Percentiles rank a stretch among this genome's conserved stretches.
These are phyloP conservation scores for Octomys mimax DNA, from an alignment of 2,797 vertebrate genomes.

Conservation along the genomic window DNA sequence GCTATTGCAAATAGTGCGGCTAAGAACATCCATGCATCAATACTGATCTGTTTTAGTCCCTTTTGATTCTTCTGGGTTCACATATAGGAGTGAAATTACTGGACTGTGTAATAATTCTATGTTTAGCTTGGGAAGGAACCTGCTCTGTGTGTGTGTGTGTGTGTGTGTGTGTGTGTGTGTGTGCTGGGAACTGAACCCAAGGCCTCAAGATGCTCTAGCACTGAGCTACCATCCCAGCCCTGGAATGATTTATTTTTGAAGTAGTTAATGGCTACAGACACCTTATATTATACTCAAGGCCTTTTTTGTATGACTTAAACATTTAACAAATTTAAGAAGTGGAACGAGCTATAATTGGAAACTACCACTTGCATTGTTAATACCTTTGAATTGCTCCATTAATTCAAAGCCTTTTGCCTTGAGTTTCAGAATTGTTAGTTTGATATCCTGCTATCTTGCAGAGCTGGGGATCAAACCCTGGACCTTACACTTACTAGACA, in stretches of 20 bases:
- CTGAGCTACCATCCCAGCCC: not conserved
- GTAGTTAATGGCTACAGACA: not conserved
- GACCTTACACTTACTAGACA: not conserved
- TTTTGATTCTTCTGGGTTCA: not conserved
- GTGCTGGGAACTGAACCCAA: not conserved
- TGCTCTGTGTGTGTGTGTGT: not conserved
- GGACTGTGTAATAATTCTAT: not conserved
- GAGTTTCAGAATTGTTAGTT: slow-evolving; percentile 6
- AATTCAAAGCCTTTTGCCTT: slow-evolving; percentile 23
- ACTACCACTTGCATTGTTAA: slow-evolving; percentile 55
- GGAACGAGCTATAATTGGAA: slow-evolving; percentile 47
- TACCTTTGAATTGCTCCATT: slow-evolving; percentile 35
- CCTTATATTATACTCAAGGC: not conserved
- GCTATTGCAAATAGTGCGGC: not conserved
- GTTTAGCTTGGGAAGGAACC: not conserved
- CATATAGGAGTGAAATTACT: not conserved
- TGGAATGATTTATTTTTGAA: slow-evolving; percentile 43
- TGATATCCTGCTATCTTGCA: slow-evolving; percentile 1
- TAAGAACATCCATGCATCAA: not conserved
- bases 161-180: no score
- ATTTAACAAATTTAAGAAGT: slow-evolving; percentile 47
- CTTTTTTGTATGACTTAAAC: slow-evolving; percentile 42
- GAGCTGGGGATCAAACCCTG: not conserved
- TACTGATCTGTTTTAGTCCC: not conserved
- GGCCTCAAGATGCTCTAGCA: not conserved